Base-by-base conservation (phyloP, 92 coral and sea anemone species). In the Phenganax subtilis region DNA sequence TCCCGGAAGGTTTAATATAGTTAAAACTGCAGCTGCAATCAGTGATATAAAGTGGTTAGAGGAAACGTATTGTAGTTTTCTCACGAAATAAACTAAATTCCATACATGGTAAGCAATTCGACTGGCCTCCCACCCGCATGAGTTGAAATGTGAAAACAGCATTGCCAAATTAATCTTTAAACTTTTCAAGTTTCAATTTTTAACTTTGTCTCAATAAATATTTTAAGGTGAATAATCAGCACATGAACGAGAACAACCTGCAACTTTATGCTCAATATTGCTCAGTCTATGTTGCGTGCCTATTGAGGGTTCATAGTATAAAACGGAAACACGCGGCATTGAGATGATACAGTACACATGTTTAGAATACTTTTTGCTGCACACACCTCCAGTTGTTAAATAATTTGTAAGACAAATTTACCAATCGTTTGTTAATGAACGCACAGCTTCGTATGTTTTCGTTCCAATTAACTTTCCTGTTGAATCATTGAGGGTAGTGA, bases 131-230 rank as follows among this genome's bases (percentile, higher is more conserved):
- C 16, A 15, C 53, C n/a, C 62, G 59, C 12, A 78, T 15, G 10
- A 78, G 65, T 78, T 30, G 62, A 51, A 79, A 79, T 63, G 74
- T 79, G 83, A 57, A 76, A 68, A 76, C 81, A 76, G 69, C 52
- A 79, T 54, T 17, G 29, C 30, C 74, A 17, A 28, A 12, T 68
- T 29, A 65, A 63, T 79, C 71, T 77, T 60, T 20, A 62, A 64
- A 62, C 60, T 77, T 60, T 58, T 54, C 71, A 71, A 78, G 0
- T 57, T 79, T 65, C 61, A 79, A 65, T 51, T 14, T 3, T 6
- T 37, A 11, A 17, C 11, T 27, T 62, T 62, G 37, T 16, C 27
- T 77, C 12, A 20, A 20, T 20, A 20, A 20, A 20, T 20, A 31
- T 60, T 31, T 31, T 25, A 2, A 17, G 55, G 29, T 52, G 54